Conservation (phyloP, 2,888 invertebrate species). For the Leucoptera coffeella region DNA sequence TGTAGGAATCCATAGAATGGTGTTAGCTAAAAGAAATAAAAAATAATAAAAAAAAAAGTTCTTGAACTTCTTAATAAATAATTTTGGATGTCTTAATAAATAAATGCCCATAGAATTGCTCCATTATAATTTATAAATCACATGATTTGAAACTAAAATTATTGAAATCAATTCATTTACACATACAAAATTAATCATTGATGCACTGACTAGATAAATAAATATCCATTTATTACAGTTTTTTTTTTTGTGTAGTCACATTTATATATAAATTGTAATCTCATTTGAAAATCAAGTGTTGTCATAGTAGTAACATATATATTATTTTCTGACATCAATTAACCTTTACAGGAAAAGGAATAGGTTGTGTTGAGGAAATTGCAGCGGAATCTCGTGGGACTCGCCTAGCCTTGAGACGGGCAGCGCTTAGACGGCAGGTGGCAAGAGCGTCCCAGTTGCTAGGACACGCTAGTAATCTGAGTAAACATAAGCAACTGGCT, state of each 20-base stretch:
- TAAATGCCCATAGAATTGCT: neutral
- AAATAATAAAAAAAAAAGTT: neutral
- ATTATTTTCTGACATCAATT: conserved; percentile 1
- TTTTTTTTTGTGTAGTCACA: too few species aligned
- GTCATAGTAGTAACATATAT: conserved; percentile 1
- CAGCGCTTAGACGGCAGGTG: conserved; percentile 33
- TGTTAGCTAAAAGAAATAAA: neutral
- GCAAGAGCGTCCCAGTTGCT: conserved; percentile 21
- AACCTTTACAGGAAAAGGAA: conserved; percentile 18
- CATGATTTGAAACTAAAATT: too few species aligned
- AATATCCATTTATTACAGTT: too few species aligned
- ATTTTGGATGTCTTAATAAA: too few species aligned
- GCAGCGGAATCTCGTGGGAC: conserved; percentile 32
- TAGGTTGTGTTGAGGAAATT: conserved; percentile 30
- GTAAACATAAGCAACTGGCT: conserved; percentile 15
- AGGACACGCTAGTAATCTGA: conserved; percentile 14
- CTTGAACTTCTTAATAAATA: too few species aligned
- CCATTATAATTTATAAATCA: neutral
- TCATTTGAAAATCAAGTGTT: neutral
- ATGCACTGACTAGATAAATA: too few species aligned
- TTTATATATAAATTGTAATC: too few species aligned
- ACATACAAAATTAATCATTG: too few species aligned
- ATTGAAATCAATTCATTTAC: too few species aligned
- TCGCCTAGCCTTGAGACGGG: conserved; percentile 28
- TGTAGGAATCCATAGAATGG: neutral